Conservation (phyloP, 2,797 vertebrate genomes). For the Myripristis jacobus region DNA sequence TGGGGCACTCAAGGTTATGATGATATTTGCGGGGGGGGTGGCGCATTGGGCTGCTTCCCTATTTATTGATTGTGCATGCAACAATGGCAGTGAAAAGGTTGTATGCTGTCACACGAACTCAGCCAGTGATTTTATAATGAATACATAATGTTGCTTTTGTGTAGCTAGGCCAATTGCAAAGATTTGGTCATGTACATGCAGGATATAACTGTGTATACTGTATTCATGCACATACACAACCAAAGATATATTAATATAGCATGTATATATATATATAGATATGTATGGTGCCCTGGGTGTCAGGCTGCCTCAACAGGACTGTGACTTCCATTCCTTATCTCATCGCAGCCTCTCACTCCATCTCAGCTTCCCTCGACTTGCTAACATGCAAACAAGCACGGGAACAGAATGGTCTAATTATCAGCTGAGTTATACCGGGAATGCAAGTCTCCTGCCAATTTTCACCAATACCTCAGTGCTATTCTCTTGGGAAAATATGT, state of each 20-base stretch:
- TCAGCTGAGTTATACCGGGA: constrained; percentile 3
- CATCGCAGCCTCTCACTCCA: not conserved
- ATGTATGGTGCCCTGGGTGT: not conserved
- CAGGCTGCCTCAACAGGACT: not conserved
- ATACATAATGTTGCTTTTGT: too few species aligned
- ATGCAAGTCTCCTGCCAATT: constrained; percentile 11
- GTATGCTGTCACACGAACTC: too few species aligned
- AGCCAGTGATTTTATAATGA: too few species aligned
- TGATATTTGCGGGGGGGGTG: not conserved
- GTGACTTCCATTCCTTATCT: not conserved
- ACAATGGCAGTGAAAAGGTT: not conserved
- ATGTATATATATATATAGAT: not conserved
- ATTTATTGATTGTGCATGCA: not conserved
- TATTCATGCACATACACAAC: not conserved
- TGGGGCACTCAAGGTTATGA: not conserved
- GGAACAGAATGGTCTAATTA: constrained; percentile 41
- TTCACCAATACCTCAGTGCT: constrained; percentile 2
- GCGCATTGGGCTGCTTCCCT: not conserved
- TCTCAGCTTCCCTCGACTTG: not conserved
- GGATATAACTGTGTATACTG: not conserved
- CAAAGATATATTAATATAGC: not conserved
- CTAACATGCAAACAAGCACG: constrained; percentile 15
- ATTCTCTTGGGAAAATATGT: constrained; percentile 6
- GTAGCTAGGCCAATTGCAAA: too few species aligned
- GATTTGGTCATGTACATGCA: not conserved